Evolutionary conservation across 2,797 vertebrate genomes (phyloP), one percentile per base, ranked within the genome.

Genomic region (Pygocentrus nattereri): DNA sequence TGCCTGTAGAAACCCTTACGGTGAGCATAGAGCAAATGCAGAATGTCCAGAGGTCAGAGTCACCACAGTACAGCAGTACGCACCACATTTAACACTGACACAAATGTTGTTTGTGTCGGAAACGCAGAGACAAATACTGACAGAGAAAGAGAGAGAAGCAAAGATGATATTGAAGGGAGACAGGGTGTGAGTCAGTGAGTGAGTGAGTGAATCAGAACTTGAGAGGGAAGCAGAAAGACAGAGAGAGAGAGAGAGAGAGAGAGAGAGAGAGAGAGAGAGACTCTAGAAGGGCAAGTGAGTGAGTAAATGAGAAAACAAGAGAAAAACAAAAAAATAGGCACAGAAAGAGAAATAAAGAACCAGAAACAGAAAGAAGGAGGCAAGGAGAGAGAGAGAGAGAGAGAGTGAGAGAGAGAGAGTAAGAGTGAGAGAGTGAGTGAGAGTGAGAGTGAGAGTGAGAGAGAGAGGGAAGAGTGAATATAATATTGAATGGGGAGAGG

Each of bases 21-120:
- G 41, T 31, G 21, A 31, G 41, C 13, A 15, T 49, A 59, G 61
- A 47, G 38, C 21, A 27, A 75, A 52, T n/a, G 21, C 62, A 59
- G 44, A 72, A 65, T 56, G 52, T 30, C 25, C 38, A 30, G 56
- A 79, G 47, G 89, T 91, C 91, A 81, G 88, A 88, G 90, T 91
- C 88, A 88, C 90, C 74, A 61, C 86, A 90, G 90, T 90, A 91
- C 91, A 85, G 79, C 84, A 89, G 85, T 92, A 91, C 89, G 85
- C 91, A 92, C 90, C 90, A 85, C 89, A 92, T 92, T 92, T 90
- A 90, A 89, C 64, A 75, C 88, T 88, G 90, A 86, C 89, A 92
- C 81, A 90, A 90, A 92, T 91, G 87, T 80, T 86, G 93, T 94
- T 95, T 94, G 92, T 93, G 52, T 56, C 52, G 86, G 83, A 86